A percentile compares a stretch with the other conserved stretches of the same genome.
Evolutionary conservation across 2,888 invertebrate species (phyloP).

Genomic region (Aleiodes leptofemur): DNA sequence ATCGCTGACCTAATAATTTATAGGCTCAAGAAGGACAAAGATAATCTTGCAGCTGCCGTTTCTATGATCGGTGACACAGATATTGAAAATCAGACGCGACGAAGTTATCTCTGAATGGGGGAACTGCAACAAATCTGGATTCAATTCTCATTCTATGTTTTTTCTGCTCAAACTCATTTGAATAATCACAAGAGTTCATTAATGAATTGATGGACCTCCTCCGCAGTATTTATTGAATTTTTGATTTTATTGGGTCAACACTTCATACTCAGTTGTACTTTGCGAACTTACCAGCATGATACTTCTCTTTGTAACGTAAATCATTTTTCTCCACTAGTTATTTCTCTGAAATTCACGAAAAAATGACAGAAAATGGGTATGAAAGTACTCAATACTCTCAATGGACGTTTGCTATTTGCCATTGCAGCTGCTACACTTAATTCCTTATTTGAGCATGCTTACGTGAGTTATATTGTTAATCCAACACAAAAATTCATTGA

Average conservation of each 20-base stretch:
- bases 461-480: too few relatives aligned
- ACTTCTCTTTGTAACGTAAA: too few relatives aligned
- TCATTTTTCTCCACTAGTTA: too few relatives aligned
- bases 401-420: too few relatives aligned
- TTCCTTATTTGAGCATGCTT: too few relatives aligned
- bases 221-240: neutral
- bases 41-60: conserved; percentile 82
- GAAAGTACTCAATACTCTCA: too few relatives aligned
- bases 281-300: neutral
- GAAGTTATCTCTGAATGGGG: neutral
- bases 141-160: too few relatives aligned
- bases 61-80: conserved; percentile 75
- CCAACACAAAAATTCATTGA: too few relatives aligned
- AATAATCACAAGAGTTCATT: neutral
- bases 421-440: too few relatives aligned
- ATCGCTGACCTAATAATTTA: conserved; percentile 96
- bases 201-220: conserved; percentile 8
- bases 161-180: neutral
- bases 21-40: conserved; percentile 82
- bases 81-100: neutral
- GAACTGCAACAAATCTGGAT: neutral
- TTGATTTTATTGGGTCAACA: neutral
- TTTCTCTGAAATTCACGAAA: too few relatives aligned
- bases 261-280: too few relatives aligned
- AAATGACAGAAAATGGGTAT: too few relatives aligned